Evolutionary conservation across 2,888 invertebrate species (phyloP).

Genomic region (Molanna angustata): DNA sequence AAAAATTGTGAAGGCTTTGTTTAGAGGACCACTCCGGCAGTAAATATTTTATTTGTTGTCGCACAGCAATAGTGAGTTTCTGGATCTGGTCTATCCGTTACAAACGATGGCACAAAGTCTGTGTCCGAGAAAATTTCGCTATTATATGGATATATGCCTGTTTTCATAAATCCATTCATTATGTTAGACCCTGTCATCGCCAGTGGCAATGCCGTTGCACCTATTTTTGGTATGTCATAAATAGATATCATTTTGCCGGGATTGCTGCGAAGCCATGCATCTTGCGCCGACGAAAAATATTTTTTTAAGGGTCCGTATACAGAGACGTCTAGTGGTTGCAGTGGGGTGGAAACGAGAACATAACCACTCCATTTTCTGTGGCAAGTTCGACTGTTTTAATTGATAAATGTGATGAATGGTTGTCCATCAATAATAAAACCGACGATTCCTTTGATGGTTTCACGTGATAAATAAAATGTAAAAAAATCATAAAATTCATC

Average conservation of each 20-base stretch:
- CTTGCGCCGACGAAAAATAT: constrained; percentile 15
- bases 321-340: constrained; percentile 33
- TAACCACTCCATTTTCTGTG: constrained; percentile 25
- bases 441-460: constrained; percentile 2
- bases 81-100: constrained; percentile 5
- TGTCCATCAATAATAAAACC: constrained; percentile 5
- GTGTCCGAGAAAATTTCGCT: neutral
- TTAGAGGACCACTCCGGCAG: too few relatives aligned
- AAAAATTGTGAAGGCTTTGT: too few relatives aligned
- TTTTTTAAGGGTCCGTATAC: constrained; percentile 32
- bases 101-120: constrained; percentile 1
- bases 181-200: constrained; percentile 10
- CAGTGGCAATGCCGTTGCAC: constrained; percentile 26
- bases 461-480: constrained; percentile 3
- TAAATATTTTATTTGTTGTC: too few relatives aligned
- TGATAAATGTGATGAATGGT: constrained; percentile 6
- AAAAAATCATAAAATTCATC: constrained; percentile 4
- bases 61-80: too few relatives aligned
- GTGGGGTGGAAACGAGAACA: constrained; percentile 33
- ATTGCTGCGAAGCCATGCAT: constrained; percentile 29
- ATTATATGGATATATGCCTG: neutral
- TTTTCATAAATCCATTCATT: constrained; percentile 5
- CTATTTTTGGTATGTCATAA: constrained; percentile 31
- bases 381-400: constrained; percentile 12
- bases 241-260: constrained; percentile 31